Percentiles rank a stretch among this genome's conserved stretches.
These are phyloP conservation scores for Papilio polytes DNA, from an alignment of 1,140 invertebrate genomes.

Conservation along the genomic window DNA sequence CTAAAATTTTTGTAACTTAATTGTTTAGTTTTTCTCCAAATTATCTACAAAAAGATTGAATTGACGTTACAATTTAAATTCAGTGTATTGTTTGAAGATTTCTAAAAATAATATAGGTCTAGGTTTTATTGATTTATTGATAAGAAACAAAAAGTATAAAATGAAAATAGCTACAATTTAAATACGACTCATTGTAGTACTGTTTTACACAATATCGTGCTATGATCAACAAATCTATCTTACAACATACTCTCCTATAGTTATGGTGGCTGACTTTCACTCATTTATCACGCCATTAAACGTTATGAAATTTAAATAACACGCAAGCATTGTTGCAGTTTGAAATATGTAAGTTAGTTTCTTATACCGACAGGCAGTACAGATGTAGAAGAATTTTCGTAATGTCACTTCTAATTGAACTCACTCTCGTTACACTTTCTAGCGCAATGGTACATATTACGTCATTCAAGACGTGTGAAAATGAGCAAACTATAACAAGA, in stretches of 20 bases:
- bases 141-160: constrained; percentile 5
- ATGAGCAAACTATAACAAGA: constrained; percentile 2
- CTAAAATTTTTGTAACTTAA: not conserved
- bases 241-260: not conserved
- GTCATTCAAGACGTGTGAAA: constrained; percentile 3
- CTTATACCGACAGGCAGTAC: not conserved
- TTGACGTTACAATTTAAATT: constrained; percentile 4
- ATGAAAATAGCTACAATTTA: not conserved
- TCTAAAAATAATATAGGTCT: constrained; percentile 9
- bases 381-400: constrained; percentile 45
- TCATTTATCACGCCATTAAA: constrained; percentile 12
- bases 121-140: no score
- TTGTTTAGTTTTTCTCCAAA: not conserved
- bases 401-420: constrained; percentile 48
- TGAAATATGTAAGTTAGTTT: not conserved
- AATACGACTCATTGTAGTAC: not conserved
- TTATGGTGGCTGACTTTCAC: not conserved
- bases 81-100: not conserved
- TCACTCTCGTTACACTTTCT: constrained; percentile 60
- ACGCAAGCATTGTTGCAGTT: constrained; percentile 40
- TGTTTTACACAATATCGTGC: not conserved
- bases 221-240: not conserved
- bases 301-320: constrained; percentile 14
- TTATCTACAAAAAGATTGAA: not conserved
- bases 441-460: constrained; percentile 37